phyloP scores from a whole-genome alignment of 2,797 vertebrate species.

The Astyanax mexicanus region DNA sequence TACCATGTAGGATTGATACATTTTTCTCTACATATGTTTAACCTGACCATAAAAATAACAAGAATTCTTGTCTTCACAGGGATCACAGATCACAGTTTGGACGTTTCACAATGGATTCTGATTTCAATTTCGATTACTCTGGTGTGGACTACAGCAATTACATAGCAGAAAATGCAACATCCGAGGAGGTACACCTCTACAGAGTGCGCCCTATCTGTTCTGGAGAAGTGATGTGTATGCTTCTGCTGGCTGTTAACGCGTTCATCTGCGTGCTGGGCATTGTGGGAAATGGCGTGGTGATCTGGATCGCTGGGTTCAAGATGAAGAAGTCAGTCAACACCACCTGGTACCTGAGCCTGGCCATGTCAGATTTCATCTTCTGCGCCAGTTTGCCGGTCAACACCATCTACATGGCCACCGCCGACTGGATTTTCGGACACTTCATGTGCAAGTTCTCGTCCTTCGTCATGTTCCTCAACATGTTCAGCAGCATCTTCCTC shows the following conservation, averaged over 20 bases:
- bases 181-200: not conserved
- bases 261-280: slow-evolving; percentile 86
- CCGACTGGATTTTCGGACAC: slow-evolving; percentile 88
- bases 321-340: slow-evolving; percentile 92
- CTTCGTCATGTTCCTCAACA: slow-evolving; percentile 89
- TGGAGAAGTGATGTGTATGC: slow-evolving; percentile 59
- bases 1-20: too few relatives aligned
- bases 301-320: slow-evolving; percentile 86
- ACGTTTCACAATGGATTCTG: accelerated
- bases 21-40: too few relatives aligned
- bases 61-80: not conserved
- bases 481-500: slow-evolving; percentile 95
- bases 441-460: slow-evolving; percentile 89
- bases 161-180: accelerated
- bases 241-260: slow-evolving; percentile 73
- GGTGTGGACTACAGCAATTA: not conserved
- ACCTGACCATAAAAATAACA: not conserved
- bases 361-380: slow-evolving; percentile 90
- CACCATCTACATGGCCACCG: slow-evolving; percentile 76
- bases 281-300: slow-evolving; percentile 88
- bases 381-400: slow-evolving; percentile 87
- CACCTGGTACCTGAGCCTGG: slow-evolving; percentile 92
- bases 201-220: slow-evolving; percentile 49
- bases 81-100: not conserved
- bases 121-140: not conserved